Base-by-base conservation (phyloP, 2,113 vertebrate species). In the Leptobrachium leishanense region DNA sequence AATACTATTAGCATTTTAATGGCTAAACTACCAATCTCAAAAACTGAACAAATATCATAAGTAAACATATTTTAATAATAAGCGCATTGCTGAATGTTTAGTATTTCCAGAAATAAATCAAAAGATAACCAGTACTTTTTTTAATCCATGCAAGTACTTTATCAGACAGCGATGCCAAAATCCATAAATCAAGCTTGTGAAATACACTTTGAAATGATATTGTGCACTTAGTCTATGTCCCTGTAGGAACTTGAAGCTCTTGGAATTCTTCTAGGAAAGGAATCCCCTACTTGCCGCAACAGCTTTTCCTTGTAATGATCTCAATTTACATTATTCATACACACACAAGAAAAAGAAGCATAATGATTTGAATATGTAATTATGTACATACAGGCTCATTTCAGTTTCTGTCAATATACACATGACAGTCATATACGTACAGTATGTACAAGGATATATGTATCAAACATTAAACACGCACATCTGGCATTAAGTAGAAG, bases 161-260 rank as follows among this genome's bases (percentile, higher is more conserved):
- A 55, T 57, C 6, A 68, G 43, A 73, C 2, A 66, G 62, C 10
- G 57, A 40, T 73, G 63, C 59, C 68, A 72, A 44, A 39, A 20
- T 12, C 43, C 64, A 73, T 79, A 67, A 79, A 79, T 73, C 77
- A 79, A 62, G 7, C 59, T 72, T 69, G 66, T 79, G 62, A 73
- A 73, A 79, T 43, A 46, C 62, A 15, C 44, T 55, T 11, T 39
- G 39, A n/a, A 12, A 46, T 72, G 63, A 72, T 63, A 79, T 42
- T 79, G 63, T 79, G 57, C 77, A 79, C 62, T 43, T 15, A 73
- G 54, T 59, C 46, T 79, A 46, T 72, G 68, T 69, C 68, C 44
- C 11, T 69, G 77, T 70, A 79, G 65, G 3, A 73, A 79, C 77
- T 79, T 79, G 77, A 46, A 79, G 62, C 77, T 79, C 59, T 59